Evolutionary conservation across 2,797 vertebrate genomes (phyloP).

Genomic region (Geotrypetes seraphini): DNA sequence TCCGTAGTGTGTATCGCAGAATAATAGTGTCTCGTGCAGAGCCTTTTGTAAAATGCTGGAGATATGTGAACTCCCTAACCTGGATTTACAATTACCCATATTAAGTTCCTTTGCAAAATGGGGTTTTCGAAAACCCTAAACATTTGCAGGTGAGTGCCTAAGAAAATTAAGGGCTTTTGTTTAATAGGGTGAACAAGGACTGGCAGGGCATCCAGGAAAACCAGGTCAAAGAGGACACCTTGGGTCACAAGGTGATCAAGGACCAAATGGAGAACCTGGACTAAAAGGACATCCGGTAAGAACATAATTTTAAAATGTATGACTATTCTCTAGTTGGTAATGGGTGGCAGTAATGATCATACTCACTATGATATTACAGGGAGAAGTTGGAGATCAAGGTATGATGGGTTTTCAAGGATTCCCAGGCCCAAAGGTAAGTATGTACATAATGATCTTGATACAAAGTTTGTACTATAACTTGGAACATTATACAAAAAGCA

Average conservation of each 20-base stretch:
- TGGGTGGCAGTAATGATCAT: background rate
- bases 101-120: no score
- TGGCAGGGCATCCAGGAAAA: constrained; percentile 71
- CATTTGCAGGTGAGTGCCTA: background rate
- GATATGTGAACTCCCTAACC: no score
- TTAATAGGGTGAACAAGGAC: constrained; percentile 75
- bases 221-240: constrained; percentile 66
- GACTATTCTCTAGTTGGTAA: no score
- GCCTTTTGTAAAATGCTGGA: background rate
- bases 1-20: no score
- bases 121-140: no score
- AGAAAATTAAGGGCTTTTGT: background rate
- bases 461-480: no score
- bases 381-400: constrained; percentile 74
- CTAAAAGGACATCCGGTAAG: constrained; percentile 78
- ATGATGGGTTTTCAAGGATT: constrained; percentile 84
- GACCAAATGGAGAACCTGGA: constrained; percentile 66
- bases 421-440: constrained; percentile 79
- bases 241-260: constrained; percentile 79
- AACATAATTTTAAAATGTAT: no score
- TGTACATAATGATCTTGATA: no score
- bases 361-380: constrained; percentile 57
- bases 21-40: no score
- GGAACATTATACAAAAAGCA: no score
- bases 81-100: no score